These are phyloP conservation scores for Octonoba sinensis DNA, from an alignment of 2,888 invertebrate genomes.

Conservation along the genomic window DNA sequence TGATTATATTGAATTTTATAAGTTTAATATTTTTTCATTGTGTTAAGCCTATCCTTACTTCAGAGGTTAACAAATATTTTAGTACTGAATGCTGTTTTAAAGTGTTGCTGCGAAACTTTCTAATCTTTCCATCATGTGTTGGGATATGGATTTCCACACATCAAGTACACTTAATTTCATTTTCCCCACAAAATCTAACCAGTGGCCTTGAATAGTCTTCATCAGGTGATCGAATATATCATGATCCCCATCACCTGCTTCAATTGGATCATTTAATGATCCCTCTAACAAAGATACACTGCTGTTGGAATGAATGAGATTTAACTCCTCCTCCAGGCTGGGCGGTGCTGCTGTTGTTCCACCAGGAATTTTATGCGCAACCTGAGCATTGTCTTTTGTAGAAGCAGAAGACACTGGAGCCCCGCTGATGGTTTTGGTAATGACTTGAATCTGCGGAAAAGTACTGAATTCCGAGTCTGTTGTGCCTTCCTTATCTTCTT, in stretches of 20 bases:
- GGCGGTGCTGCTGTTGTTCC: not conserved
- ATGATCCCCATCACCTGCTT: conserved; percentile 8
- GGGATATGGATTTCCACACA: conserved; percentile 60
- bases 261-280: conserved; percentile 1
- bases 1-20: too few relatives aligned
- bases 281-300: conserved; percentile 28
- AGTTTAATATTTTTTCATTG: too few relatives aligned
- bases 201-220: conserved; percentile 43
- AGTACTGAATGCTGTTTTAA: not conserved
- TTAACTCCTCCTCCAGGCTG: not conserved
- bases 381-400: not conserved
- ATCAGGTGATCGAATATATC: conserved; percentile 54
- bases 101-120: conserved; percentile 42
- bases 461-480: conserved; percentile 2
- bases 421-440: conserved; percentile 38
- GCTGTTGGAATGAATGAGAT: conserved; percentile 3
- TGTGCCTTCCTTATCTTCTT: not conserved
- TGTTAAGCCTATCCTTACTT: too few relatives aligned
- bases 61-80: too few relatives aligned
- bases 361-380: not conserved
- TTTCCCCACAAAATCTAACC: conserved; percentile 56
- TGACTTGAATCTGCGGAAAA: conserved; percentile 41
- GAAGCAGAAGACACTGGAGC: not conserved
- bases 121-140: conserved; percentile 55
- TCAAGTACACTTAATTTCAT: conserved; percentile 59